A percentile compares a stretch with the other conserved stretches of the same genome.
phyloP scores from a whole-genome alignment of 2,888 invertebrate genomes.

The Ganaspis brasiliensis region DNA sequence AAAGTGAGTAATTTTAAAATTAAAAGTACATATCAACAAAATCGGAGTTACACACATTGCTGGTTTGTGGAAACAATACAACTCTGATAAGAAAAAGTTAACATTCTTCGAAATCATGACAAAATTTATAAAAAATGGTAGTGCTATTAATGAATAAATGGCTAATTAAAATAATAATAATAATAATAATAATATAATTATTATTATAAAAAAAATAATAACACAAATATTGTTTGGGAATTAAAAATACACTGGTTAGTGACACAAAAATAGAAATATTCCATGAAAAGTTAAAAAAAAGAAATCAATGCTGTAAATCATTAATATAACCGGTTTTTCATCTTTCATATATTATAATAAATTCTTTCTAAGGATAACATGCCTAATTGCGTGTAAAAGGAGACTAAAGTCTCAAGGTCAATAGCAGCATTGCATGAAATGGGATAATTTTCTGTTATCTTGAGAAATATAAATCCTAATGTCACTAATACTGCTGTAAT shows the following conservation, averaged over 20 bases:
- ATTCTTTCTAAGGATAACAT: background rate
- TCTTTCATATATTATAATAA: too few species aligned
- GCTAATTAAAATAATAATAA: too few species aligned
- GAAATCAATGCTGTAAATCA: too few species aligned
- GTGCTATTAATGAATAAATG: background rate
- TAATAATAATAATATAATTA: too few species aligned
- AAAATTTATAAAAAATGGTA: background rate
- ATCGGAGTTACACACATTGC: background rate
- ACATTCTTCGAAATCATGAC: conserved; percentile 3
- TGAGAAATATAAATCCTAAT: background rate
- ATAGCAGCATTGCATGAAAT: background rate
- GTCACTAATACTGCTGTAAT: background rate
- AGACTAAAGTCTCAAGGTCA: background rate
- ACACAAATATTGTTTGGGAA: too few species aligned
- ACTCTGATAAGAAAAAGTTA: background rate
- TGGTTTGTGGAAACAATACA: background rate
- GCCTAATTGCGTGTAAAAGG: background rate
- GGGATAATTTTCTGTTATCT: background rate
- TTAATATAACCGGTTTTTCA: too few species aligned
- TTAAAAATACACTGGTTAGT: too few species aligned
- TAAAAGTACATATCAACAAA: background rate
- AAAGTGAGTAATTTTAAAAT: background rate
- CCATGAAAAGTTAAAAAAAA: too few species aligned
- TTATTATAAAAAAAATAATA: too few species aligned
- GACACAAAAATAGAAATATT: too few species aligned